Conservation (phyloP, 2,113 vertebrate genomes). For the Prietella phreatophila region DNA sequence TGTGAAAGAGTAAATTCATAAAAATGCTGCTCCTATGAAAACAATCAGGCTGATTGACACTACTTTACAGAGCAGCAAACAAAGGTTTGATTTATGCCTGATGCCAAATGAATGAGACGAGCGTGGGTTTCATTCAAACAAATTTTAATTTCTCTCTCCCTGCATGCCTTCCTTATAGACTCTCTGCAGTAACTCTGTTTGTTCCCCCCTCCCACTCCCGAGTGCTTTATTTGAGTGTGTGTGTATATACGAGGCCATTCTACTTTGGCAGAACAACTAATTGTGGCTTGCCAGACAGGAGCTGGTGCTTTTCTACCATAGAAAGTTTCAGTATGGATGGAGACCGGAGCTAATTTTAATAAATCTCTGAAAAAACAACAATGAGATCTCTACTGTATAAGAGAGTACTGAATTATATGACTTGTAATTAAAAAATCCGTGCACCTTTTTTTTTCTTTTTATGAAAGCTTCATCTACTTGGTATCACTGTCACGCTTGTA, state of each 20-base stretch:
- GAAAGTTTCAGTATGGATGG: background rate
- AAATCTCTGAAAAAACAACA: background rate
- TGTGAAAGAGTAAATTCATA: constrained; percentile 60
- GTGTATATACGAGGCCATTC: constrained; percentile 29
- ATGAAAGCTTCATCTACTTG: background rate
- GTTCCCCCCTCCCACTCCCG: background rate
- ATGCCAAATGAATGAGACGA: constrained; percentile 52
- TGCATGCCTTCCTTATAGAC: constrained; percentile 37
- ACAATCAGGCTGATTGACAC: constrained; percentile 59
- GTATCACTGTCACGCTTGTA: background rate
- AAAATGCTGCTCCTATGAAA: constrained; percentile 54
- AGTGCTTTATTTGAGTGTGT: constrained; percentile 32
- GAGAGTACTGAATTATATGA: background rate
- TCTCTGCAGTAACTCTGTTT: constrained; percentile 37
- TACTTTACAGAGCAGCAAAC: constrained; percentile 57
- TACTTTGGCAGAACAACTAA: constrained; percentile 23
- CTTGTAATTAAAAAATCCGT: background rate
- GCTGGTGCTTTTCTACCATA: constrained; percentile 27
- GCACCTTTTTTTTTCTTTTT: background rate
- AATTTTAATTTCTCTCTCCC: constrained; percentile 54
- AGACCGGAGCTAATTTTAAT: constrained; percentile 8
- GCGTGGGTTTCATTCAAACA: constrained; percentile 59
- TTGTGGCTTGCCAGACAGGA: constrained; percentile 31
- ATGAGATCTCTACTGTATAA: background rate
- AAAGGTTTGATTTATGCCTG: constrained; percentile 58